Conservation (phyloP, 2,113 vertebrate species). For the Mesocricetus auratus region DNA sequence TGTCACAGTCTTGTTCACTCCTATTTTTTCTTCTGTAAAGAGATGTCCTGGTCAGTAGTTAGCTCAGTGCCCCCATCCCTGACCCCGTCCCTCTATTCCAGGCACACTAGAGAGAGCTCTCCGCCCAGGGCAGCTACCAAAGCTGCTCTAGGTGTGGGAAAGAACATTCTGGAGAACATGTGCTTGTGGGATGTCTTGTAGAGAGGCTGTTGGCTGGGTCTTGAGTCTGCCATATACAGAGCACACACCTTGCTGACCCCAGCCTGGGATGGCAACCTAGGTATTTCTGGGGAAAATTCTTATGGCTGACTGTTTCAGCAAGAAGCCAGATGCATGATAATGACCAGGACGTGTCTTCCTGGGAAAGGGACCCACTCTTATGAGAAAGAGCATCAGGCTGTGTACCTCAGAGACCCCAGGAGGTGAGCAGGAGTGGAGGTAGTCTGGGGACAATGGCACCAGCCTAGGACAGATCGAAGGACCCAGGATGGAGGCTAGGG, state of each 20-base stretch:
- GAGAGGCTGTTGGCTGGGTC: background rate
- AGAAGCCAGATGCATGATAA: constrained; percentile 63
- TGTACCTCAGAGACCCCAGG: background rate
- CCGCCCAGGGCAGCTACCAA: background rate
- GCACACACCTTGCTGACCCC: background rate
- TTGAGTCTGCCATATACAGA: background rate
- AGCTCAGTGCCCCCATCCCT: rapidly evolving
- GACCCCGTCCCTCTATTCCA: background rate
- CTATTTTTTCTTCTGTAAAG: background rate
- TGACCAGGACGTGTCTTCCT: constrained; percentile 48
- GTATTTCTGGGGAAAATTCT: constrained; percentile 36
- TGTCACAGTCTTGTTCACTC: too few species aligned
- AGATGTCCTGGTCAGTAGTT: too few species aligned
- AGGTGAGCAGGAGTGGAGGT: background rate
- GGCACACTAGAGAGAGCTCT: background rate
- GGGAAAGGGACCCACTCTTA: constrained; percentile 36
- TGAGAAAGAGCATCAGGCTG: constrained; percentile 19
- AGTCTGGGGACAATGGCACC: background rate
- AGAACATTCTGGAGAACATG: background rate
- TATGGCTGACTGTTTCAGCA: background rate
- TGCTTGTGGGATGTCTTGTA: rapidly evolving
- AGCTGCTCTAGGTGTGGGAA: background rate
- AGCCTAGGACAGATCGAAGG: background rate
- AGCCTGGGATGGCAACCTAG: background rate
- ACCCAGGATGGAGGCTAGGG: background rate